Base-by-base conservation (phyloP, 2,113 vertebrate species). In the Alouatta palliata region DNA sequence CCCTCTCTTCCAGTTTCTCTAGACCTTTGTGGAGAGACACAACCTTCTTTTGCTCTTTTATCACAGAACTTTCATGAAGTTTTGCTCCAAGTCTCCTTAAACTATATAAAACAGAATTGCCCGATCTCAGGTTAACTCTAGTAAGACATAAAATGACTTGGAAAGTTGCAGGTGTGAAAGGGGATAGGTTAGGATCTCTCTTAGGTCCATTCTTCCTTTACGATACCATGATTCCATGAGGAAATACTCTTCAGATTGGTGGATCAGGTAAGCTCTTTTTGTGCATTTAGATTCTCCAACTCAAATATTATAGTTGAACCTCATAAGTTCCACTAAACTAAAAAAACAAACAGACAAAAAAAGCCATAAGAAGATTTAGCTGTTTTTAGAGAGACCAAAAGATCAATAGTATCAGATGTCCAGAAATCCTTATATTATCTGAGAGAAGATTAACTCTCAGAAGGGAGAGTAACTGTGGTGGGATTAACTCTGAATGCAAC, bases 281-380 rank as follows among this genome's bases (percentile, higher is more conserved):
- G 87, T 87, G 37, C 32, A 47, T 92, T 89, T 91, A 85, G 56
- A 84, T 92, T 93, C 45, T 90, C 61, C 66, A 96, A 71, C 16
- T 93, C 84, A 92, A 95, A 92, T 90, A 71, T 91, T 94, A 94
- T 86, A 71, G 49, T 87, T 96, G 75, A 93, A 95, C 43, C 90
- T 93, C 76, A 17, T 86, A 91, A 95, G 35, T 83, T 93, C 87
- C 87, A 80, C 3, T 91, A 54, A 96, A 21, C 10, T 89, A 25
- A 92, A 94, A 95, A 96, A 95, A 75, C 37, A 93, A 81, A 88
- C 43, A 77, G 35, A 76, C 14, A 88, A 86, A 87, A 87, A 71
- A 86, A 80, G 25, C 21, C 73, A 93, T 89, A 84, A 97, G 94
- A 90, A 71, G 3, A 52, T 37, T 76, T 95, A 70, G 5, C 83